Conservation (phyloP, 2,113 vertebrate species). For the Hyperoodon ampullatus region DNA sequence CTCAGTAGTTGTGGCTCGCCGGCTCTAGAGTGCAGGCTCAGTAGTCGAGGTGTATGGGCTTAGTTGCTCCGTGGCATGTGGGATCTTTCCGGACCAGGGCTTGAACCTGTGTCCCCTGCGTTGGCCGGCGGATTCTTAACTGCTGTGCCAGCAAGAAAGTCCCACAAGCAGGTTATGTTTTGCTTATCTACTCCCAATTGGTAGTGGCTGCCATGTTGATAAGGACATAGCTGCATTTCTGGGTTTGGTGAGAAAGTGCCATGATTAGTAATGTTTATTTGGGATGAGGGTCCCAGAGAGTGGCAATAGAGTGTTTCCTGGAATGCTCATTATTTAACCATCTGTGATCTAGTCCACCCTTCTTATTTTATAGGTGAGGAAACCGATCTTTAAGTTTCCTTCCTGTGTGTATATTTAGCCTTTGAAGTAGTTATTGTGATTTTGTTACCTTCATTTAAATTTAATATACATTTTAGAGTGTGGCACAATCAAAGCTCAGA, state of each 20-base stretch:
- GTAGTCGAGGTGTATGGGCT: too few species aligned
- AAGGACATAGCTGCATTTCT: neutral
- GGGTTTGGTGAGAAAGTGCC: neutral
- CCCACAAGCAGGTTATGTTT: neutral
- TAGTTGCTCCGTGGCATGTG: too few species aligned
- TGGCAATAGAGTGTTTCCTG: neutral
- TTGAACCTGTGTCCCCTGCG: too few species aligned
- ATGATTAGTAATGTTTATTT: neutral
- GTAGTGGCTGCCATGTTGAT: neutral
- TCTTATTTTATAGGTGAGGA: constrained; percentile 10
- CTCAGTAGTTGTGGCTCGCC: too few species aligned
- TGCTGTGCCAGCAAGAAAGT: too few species aligned
- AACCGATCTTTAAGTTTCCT: neutral
- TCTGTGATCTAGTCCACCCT: neutral
- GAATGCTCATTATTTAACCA: neutral
- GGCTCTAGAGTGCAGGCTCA: too few species aligned
- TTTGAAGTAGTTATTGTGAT: neutral
- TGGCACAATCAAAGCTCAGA: neutral
- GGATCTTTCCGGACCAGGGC: too few species aligned
- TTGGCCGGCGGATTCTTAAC: too few species aligned
- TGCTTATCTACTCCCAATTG: neutral
- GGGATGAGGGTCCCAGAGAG: neutral
- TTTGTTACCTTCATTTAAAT: neutral
- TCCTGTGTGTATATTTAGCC: neutral
- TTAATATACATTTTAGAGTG: neutral